phyloP scores from a whole-genome alignment of 2,888 invertebrate species.

The Schizotus pectinicornis region DNA sequence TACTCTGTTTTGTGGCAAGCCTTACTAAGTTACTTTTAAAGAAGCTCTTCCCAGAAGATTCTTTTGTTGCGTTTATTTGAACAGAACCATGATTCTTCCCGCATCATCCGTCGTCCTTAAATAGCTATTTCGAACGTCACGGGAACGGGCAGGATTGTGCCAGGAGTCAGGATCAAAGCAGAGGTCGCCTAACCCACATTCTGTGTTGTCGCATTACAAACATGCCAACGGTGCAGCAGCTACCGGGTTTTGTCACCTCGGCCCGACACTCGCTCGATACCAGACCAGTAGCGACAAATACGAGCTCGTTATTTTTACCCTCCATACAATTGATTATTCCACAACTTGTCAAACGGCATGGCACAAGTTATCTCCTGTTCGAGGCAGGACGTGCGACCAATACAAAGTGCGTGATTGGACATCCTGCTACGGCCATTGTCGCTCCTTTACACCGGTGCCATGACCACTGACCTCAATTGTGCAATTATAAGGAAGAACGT shows the following conservation, averaged over 20 bases:
- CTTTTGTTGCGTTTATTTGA: too few relatives aligned
- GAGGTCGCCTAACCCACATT: constrained; percentile 18
- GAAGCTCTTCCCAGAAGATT: too few relatives aligned
- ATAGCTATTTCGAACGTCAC: not conserved
- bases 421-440: too few relatives aligned
- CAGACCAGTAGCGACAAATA: constrained; percentile 13
- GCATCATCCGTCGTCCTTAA: too few relatives aligned
- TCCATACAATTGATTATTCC: constrained; percentile 16
- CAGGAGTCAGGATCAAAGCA: constrained; percentile 4
- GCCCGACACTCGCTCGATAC: constrained; percentile 15
- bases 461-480: too few relatives aligned
- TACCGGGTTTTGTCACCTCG: constrained; percentile 8
- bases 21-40: too few relatives aligned
- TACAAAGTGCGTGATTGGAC: not conserved
- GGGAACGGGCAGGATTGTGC: constrained; percentile 5
- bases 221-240: constrained; percentile 17
- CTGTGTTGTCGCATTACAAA: constrained; percentile 20
- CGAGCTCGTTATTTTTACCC: constrained; percentile 18
- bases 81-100: too few relatives aligned
- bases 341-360: constrained; percentile 11
- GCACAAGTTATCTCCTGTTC: constrained; percentile 11
- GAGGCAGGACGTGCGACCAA: constrained; percentile 2
- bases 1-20: too few relatives aligned
- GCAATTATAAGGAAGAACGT: too few relatives aligned
- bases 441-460: too few relatives aligned